These are phyloP conservation scores for Kradibia gibbosae DNA, from an alignment of 1,140 invertebrate species.

Conservation along the genomic window DNA sequence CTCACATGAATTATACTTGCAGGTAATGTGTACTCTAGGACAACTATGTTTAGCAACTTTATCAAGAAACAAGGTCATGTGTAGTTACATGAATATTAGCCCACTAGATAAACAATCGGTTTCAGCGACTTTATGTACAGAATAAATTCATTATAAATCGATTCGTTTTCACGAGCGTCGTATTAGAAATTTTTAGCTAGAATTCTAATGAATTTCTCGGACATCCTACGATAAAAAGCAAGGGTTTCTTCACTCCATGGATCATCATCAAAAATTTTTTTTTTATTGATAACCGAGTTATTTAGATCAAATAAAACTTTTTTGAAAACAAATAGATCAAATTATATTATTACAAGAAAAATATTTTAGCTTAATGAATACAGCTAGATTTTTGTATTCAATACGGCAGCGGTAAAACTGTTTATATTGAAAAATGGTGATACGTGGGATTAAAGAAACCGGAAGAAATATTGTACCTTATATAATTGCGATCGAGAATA, in stretches of 20 bases:
- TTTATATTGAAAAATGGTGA: neutral
- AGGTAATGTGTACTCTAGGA: too few species aligned
- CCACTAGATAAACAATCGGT: neutral
- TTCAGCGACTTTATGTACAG: neutral
- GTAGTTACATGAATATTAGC: neutral
- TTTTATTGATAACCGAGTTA: constrained; percentile 44
- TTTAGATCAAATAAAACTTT: too few species aligned
- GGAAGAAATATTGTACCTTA: neutral
- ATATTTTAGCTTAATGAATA: constrained; percentile 13
- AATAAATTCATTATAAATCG: constrained; percentile 1
- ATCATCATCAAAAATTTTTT: constrained; percentile 29
- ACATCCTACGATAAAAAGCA: neutral
- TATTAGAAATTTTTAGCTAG: constrained; percentile 41
- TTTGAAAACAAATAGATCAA: too few species aligned
- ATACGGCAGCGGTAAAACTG: neutral
- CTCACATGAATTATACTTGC: too few species aligned
- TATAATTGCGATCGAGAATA: neutral
- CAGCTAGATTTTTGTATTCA: constrained; percentile 11
- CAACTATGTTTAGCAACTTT: too few species aligned
- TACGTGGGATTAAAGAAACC: neutral
- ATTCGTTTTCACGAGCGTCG: constrained; percentile 13
- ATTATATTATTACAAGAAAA: constrained; percentile 9
- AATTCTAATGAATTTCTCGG: constrained; percentile 24
- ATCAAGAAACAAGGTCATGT: too few species aligned
- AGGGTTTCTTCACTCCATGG: neutral